phyloP scores from a whole-genome alignment of 2,113 vertebrate genomes.

The Protobothrops mucrosquamatus region DNA sequence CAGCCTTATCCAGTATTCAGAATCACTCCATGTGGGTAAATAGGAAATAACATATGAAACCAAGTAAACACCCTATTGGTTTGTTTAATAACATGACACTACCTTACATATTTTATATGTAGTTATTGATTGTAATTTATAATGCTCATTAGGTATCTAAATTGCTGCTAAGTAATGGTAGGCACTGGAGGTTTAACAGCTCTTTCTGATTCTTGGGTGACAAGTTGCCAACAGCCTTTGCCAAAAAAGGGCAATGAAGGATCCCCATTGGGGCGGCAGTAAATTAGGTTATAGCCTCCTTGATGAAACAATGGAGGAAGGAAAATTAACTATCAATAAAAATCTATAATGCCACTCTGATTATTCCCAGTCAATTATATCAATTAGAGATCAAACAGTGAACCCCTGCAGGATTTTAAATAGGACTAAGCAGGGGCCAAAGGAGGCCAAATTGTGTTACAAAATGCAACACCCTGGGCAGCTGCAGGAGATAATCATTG shows the following conservation, averaged over 20 bases:
- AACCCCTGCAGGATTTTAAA: slow-evolving; percentile 80
- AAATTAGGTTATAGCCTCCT: slow-evolving; percentile 83
- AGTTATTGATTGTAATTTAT: slow-evolving; percentile 83
- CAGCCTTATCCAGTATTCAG: slow-evolving; percentile 51
- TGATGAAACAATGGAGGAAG: slow-evolving; percentile 78
- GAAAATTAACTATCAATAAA: slow-evolving; percentile 85
- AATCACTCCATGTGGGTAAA: slow-evolving; percentile 47
- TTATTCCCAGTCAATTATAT: slow-evolving; percentile 87
- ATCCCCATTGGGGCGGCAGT: slow-evolving; percentile 78
- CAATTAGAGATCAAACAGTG: slow-evolving; percentile 85
- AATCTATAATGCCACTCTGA: slow-evolving; percentile 74
- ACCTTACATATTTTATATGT: slow-evolving; percentile 78
- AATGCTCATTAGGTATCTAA: slow-evolving; percentile 80
- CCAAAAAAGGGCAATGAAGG: slow-evolving; percentile 76
- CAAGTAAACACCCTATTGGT: slow-evolving; percentile 61
- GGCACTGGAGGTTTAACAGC: slow-evolving; percentile 76
- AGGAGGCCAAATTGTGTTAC: slow-evolving; percentile 82
- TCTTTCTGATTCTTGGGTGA: slow-evolving; percentile 80
- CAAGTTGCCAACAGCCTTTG: slow-evolving; percentile 79
- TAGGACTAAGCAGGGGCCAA: slow-evolving; percentile 74
- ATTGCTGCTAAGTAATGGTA: slow-evolving; percentile 79
- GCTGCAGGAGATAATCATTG: slow-evolving; percentile 78
- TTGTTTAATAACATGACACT: slow-evolving; percentile 73
- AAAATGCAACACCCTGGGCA: slow-evolving; percentile 78
- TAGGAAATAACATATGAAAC: slow-evolving; percentile 58